phyloP scores from a whole-genome alignment of 2,797 vertebrate genomes.

The Acanthiza pusilla region DNA sequence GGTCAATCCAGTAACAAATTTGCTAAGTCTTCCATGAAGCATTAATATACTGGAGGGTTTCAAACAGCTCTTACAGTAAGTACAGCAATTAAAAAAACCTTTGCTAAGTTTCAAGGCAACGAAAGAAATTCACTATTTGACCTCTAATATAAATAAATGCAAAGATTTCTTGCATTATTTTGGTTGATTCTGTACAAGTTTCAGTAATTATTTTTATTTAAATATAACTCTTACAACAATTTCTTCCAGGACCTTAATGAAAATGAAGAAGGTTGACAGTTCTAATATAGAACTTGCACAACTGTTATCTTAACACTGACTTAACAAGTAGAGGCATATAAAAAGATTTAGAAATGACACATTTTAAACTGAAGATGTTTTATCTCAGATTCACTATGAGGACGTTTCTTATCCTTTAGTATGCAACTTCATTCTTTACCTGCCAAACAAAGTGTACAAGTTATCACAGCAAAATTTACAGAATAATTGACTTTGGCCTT shows the following conservation, averaged over 20 bases:
- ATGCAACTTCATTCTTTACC: constrained; percentile 4
- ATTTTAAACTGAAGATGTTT: constrained; percentile 4
- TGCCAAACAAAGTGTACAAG: constrained; percentile 36
- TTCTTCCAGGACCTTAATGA: constrained; percentile 8
- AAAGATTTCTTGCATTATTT: constrained; percentile 39
- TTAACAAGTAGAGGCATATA: constrained; percentile 20
- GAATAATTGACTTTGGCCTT: constrained; percentile 7
- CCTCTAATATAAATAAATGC: constrained; percentile 41
- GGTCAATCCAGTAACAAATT: neutral
- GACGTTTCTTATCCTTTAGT: constrained; percentile 4
- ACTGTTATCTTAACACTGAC: constrained; percentile 14
- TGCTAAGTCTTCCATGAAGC: neutral
- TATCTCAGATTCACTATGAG: constrained; percentile 2
- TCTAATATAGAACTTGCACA: constrained; percentile 63
- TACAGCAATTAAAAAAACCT: neutral
- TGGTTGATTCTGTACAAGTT: constrained; percentile 45
- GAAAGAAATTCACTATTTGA: neutral
- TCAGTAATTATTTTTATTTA: constrained; percentile 45
- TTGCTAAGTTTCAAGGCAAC: neutral
- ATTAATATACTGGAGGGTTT: neutral
- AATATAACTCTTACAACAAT: constrained; percentile 40
- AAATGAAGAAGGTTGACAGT: constrained; percentile 31
- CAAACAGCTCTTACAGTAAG: neutral
- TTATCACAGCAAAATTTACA: constrained; percentile 65
- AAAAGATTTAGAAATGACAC: constrained; percentile 38